A percentile compares a stretch with the other conserved stretches of the same genome.
These are phyloP conservation scores for Ptychochromis oligacanthus DNA, from an alignment of 2,113 vertebrate genomes.

Conservation along the genomic window DNA sequence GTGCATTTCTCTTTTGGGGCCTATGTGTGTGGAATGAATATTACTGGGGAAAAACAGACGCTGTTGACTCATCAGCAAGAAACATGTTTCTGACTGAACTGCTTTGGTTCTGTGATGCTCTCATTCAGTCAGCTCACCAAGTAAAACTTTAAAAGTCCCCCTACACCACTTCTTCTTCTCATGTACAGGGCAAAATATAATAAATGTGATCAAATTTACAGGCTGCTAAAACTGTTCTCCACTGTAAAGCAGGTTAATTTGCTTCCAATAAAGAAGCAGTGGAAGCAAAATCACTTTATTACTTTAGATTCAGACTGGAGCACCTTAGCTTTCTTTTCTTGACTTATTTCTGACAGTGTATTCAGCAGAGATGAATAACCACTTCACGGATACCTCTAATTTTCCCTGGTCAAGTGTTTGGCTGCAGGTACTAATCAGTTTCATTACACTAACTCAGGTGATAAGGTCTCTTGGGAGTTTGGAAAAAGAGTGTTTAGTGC, in stretches of 20 bases:
- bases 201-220: slow-evolving; percentile 58
- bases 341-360: slow-evolving; percentile 41
- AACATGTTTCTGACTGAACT: slow-evolving; percentile 5
- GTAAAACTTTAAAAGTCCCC: not conserved
- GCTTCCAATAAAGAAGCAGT: slow-evolving; percentile 46
- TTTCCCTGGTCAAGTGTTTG: slow-evolving; percentile 56
- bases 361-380: slow-evolving; percentile 53
- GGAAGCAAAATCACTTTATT: slow-evolving; percentile 56
- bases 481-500: not conserved
- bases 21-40: not conserved
- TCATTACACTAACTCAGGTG: slow-evolving; percentile 60
- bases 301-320: slow-evolving; percentile 43
- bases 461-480: slow-evolving; percentile 36
- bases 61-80: slow-evolving; percentile 30
- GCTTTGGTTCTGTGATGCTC: not conserved
- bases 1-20: not conserved
- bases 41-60: slow-evolving; percentile 22
- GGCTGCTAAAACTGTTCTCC: slow-evolving; percentile 44
- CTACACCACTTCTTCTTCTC: slow-evolving; percentile 8
- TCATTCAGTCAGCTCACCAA: slow-evolving; percentile 4
- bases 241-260: slow-evolving; percentile 60
- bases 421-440: slow-evolving; percentile 60
- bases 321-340: slow-evolving; percentile 12
- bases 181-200: slow-evolving; percentile 6
- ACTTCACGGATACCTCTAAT: slow-evolving; percentile 57